These are phyloP conservation scores for Synodontis membranacea DNA, from an alignment of 2,113 vertebrate genomes.

Conservation along the genomic window DNA sequence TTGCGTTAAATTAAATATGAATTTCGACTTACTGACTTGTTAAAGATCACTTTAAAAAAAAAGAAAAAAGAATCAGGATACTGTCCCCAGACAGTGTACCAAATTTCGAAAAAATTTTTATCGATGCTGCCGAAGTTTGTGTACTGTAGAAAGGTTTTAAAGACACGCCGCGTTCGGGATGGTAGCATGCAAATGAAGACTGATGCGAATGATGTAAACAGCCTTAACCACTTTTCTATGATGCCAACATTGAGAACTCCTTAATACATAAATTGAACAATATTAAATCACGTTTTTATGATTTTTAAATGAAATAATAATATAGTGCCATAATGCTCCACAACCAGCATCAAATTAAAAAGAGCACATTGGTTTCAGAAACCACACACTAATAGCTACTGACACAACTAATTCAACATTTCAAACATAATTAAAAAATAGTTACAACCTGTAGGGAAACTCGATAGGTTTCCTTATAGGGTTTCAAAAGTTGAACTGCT, in stretches of 20 bases:
- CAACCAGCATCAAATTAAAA: not conserved
- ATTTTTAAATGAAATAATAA: not conserved
- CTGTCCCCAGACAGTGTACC: too few species aligned
- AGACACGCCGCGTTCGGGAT: not conserved
- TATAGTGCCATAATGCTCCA: not conserved
- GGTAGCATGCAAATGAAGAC: too few species aligned
- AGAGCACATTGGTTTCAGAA: not conserved
- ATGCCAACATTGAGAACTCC: not conserved
- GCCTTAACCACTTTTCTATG: not conserved
- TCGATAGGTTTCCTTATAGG: not conserved
- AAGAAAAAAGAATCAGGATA: not conserved
- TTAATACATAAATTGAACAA: not conserved
- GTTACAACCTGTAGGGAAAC: not conserved
- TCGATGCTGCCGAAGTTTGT: not conserved
- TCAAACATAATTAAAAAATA: not conserved
- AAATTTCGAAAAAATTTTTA: too few species aligned
- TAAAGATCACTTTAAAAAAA: not conserved
- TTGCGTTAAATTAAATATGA: not conserved
- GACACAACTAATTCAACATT: not conserved
- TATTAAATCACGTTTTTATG: not conserved
- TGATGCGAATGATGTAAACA: not conserved
- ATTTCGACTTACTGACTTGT: not conserved
- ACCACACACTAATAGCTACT: not conserved
- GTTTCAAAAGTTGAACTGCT: not conserved
- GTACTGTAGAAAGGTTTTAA: too few species aligned